These are phyloP conservation scores for Pseudorhiza aurosa DNA, from an alignment of 30 jellyfish, hydroid and myxozoan genomes.

Conservation along the genomic window DNA sequence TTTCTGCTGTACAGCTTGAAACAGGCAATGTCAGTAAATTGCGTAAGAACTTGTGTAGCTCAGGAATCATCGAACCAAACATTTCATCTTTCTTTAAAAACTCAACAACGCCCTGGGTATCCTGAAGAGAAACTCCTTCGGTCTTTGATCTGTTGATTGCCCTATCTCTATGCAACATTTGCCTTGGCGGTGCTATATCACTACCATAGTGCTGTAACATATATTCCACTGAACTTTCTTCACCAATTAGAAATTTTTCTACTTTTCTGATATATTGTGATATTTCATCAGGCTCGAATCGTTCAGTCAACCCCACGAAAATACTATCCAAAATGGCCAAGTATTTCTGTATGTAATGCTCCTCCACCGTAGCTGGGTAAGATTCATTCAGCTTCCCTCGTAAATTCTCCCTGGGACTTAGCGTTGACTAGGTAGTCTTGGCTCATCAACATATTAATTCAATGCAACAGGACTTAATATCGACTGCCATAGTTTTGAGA, in stretches of 20 bases:
- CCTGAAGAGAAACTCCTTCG: slow-evolving; percentile 14
- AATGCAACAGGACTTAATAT: slow-evolving; percentile 13
- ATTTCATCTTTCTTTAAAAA: slow-evolving; percentile 19
- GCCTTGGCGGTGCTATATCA: slow-evolving; percentile 21
- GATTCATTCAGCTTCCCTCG: slow-evolving; percentile 39
- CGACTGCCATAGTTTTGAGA: slow-evolving; percentile 5
- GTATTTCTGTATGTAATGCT: slow-evolving; percentile 6
- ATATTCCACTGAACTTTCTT: slow-evolving; percentile 38
- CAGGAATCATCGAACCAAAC: slow-evolving; percentile 19
- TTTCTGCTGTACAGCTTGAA: slow-evolving; percentile 40
- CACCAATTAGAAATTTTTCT: slow-evolving; percentile 41
- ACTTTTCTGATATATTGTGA: slow-evolving; percentile 37
- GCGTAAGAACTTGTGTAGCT: slow-evolving; percentile 27
- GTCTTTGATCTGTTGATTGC: background rate
- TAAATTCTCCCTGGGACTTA: slow-evolving; percentile 22
- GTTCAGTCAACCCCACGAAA: slow-evolving; percentile 49
- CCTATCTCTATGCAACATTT: slow-evolving; percentile 15
- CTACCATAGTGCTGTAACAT: slow-evolving; percentile 33
- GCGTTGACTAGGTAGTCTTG: slow-evolving; percentile 38
- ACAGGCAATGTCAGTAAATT: slow-evolving; percentile 34
- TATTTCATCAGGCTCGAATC: slow-evolving; percentile 54
- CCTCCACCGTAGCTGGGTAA: slow-evolving; percentile 45
- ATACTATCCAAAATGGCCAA: slow-evolving; percentile 21
- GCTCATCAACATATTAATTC: slow-evolving; percentile 16
- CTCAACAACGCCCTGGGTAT: slow-evolving; percentile 19